Base-by-base conservation (phyloP, 37 sponge, comb jelly and placozoan genomes). In the Dysidea cf. avara region DNA sequence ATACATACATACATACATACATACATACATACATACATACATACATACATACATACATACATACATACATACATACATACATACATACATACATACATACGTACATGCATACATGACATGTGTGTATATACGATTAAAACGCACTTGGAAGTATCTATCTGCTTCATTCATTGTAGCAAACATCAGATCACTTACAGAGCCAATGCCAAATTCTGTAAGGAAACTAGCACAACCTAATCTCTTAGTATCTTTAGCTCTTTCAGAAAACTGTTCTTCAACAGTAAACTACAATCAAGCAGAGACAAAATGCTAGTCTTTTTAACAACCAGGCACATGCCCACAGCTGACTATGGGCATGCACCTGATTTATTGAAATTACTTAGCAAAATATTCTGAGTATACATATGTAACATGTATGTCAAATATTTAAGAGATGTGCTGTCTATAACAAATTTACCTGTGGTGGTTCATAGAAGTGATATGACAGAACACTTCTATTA, bases 401-500 rank as follows among this genome's bases (percentile, higher is more conserved):
- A 20, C 35, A 14, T 3, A 6, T 28, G 18, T 24, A 4, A 66
- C 24, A 63, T 26, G 36, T 32, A 31, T 28, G 35, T 29, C 20
- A 4, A 32, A 4, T 32, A 63, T 7, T 25, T 63, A 28, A 43
- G n/a, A n/a, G n/a, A n/a, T n/a, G n/a, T n/a, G n/a, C n/a, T n/a
- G n/a, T n/a, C n/a, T n/a, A n/a, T n/a, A n/a, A n/a, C n/a, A n/a
- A n/a, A 0, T 61, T 55, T 54, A 92, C 83, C 69, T 69, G 56
- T 21, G 93, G 93, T 25, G 93, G 88, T 2, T 72, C 66, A 53
- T 94, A 94, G 72, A 87, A 90, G 63, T 94, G 95, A 39, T 78
- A 94, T 43, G 87, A 83, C 4, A 94, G 52, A 1, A 89, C 91
- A 78, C 95, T 94, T 28, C 91, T 85, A 76, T 94, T 86, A 24